Conservation (phyloP, 2,797 vertebrate genomes). For the Antennarius maculatus region DNA sequence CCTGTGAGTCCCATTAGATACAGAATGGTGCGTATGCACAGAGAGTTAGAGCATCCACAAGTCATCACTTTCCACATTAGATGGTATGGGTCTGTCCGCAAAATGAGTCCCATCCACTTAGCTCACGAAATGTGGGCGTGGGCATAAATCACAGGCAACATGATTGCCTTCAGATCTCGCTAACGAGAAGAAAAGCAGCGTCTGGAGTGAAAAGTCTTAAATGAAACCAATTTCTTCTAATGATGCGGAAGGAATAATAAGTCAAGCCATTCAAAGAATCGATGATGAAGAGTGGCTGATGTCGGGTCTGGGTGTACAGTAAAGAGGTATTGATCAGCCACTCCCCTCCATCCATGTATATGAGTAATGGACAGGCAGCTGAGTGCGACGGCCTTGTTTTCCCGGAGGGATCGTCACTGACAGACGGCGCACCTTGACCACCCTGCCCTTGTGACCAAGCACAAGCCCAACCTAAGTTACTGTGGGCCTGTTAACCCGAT, state of each 20-base stretch:
- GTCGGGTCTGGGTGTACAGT: slow-evolving; percentile 56
- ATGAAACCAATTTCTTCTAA: slow-evolving; percentile 37
- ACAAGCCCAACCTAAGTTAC: slow-evolving; percentile 8
- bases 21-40: slow-evolving; percentile 66
- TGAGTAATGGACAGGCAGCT: slow-evolving; percentile 59
- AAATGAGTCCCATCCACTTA: slow-evolving; percentile 74
- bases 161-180: slow-evolving; percentile 43
- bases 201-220: slow-evolving; percentile 30
- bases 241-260: slow-evolving; percentile 43
- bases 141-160: slow-evolving; percentile 53
- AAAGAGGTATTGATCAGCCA: slow-evolving; percentile 71
- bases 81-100: slow-evolving; percentile 57
- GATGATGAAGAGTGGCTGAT: slow-evolving; percentile 43
- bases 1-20: slow-evolving; percentile 75
- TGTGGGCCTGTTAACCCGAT: slow-evolving; percentile 33
- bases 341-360: slow-evolving; percentile 44
- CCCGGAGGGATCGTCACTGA: slow-evolving; percentile 33
- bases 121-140: slow-evolving; percentile 52
- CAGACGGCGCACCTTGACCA: slow-evolving; percentile 20
- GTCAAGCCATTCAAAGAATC: slow-evolving; percentile 50
- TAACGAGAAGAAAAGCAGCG: slow-evolving; percentile 36
- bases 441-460: slow-evolving; percentile 16
- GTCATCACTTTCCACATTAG: slow-evolving; percentile 78
- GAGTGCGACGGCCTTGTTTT: slow-evolving; percentile 40
- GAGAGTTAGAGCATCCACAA: slow-evolving; percentile 72